Evolutionary conservation across 1,140 invertebrate genomes (phyloP).

Genomic region (Platorchestia sp.): DNA sequence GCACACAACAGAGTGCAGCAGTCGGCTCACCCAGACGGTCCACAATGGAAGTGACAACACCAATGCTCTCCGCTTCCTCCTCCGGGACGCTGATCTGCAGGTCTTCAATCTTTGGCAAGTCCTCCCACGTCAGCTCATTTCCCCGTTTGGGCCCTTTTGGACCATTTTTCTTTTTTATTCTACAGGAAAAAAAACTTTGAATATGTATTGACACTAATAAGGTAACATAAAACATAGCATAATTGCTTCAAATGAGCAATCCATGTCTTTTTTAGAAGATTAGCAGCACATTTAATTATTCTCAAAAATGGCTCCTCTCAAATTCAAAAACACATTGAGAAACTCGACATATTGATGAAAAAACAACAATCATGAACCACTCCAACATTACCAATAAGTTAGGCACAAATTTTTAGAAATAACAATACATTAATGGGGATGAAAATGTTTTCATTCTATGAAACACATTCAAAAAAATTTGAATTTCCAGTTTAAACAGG

Average conservation of each 20-base stretch:
- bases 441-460: no score
- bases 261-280: not conserved
- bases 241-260: not conserved
- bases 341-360: no score
- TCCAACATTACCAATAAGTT: no score
- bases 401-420: no score
- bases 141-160: not conserved
- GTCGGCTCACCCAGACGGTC: slow-evolving; percentile 72
- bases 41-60: slow-evolving; percentile 80
- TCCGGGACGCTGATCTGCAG: slow-evolving; percentile 83
- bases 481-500: no score
- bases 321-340: no score
- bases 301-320: not conserved
- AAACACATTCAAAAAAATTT: no score
- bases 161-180: not conserved
- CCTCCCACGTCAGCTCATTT: slow-evolving; percentile 73
- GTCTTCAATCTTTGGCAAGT: slow-evolving; percentile 87
- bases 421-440: no score
- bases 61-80: slow-evolving; percentile 81
- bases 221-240: not conserved
- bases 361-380: no score
- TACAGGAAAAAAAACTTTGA: slow-evolving; percentile 1
- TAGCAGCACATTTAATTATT: not conserved
- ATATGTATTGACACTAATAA: not conserved
- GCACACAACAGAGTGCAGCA: slow-evolving; percentile 69